Conservation (phyloP, 2,888 invertebrate species). For the Sminthurinus aureus region DNA sequence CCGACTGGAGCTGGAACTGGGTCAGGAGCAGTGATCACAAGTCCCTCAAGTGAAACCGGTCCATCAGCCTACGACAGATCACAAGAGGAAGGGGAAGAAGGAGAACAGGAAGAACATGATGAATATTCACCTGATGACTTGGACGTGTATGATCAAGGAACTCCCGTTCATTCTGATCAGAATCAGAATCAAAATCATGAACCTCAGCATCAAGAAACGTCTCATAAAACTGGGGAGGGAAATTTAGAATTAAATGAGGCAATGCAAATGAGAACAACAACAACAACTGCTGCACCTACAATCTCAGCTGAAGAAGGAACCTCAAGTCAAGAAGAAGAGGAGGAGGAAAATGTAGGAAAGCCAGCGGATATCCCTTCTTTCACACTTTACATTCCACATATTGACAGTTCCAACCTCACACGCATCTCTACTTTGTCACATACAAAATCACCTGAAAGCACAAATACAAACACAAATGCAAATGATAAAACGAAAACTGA, state of each 20-base stretch:
- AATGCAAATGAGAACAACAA: neutral
- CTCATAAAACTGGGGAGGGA: neutral
- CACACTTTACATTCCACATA: slow-evolving; percentile 57
- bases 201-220: neutral
- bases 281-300: neutral
- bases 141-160: neutral
- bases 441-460: neutral
- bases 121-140: neutral
- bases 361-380: slow-evolving; percentile 52
- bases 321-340: neutral
- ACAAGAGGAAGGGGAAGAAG: neutral
- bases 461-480: neutral
- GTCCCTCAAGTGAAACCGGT: too few relatives aligned
- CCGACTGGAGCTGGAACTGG: neutral
- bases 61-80: neutral
- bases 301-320: neutral
- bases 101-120: neutral
- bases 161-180: neutral
- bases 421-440: too few relatives aligned
- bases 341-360: slow-evolving; percentile 16
- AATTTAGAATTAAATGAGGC: neutral
- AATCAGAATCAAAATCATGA: neutral
- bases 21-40: neutral
- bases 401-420: slow-evolving; percentile 27
- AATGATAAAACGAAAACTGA: too few relatives aligned